Conservation (phyloP, 2,113 vertebrate species). For the Platysteira castanea region DNA sequence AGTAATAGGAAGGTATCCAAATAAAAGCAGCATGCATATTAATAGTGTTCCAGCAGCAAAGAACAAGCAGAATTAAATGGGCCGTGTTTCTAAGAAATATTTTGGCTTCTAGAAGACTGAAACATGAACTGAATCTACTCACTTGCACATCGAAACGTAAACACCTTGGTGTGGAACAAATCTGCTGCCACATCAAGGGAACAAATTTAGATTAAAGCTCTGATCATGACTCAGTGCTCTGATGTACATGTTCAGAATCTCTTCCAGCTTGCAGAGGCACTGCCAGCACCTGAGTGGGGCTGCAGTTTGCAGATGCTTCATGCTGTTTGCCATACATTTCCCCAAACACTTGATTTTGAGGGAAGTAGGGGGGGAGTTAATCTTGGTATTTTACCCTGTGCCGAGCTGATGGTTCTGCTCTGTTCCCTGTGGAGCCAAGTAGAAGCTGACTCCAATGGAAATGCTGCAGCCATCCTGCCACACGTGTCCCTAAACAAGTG, state of each 20-base stretch:
- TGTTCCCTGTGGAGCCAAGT: background rate
- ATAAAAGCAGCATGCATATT: background rate
- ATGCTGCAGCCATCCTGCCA: background rate
- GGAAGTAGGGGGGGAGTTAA: fast-evolving
- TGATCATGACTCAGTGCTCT: background rate
- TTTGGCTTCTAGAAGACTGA: background rate
- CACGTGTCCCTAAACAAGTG: background rate
- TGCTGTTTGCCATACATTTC: background rate
- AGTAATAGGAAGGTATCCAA: background rate
- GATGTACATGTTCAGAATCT: background rate
- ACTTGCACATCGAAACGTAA: background rate
- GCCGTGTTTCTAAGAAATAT: background rate
- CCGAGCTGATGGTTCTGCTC: background rate
- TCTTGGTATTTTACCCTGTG: background rate
- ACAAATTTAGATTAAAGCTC: background rate
- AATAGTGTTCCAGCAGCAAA: background rate
- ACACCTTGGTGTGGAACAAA: background rate
- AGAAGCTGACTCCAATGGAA: background rate
- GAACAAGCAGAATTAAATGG: background rate
- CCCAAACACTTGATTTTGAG: background rate
- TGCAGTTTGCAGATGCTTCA: background rate
- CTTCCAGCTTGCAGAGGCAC: background rate
- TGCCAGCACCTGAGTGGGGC: background rate
- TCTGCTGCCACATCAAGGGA: background rate
- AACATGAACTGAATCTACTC: background rate